Conservation (phyloP, 2,113 vertebrate genomes). For the Takifugu flavidus region DNA sequence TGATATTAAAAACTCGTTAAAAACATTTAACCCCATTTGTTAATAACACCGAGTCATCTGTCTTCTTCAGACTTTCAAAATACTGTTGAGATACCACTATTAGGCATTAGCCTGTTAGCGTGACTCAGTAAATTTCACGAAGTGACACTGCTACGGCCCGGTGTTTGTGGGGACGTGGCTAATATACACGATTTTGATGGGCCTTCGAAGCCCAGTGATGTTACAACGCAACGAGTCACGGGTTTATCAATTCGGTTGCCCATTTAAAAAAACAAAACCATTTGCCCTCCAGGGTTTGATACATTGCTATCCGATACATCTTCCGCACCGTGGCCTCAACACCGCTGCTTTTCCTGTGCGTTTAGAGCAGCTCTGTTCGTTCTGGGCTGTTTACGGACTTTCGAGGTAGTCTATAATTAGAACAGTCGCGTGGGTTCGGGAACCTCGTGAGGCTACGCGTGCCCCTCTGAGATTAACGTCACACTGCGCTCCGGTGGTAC, state of each 20-base stretch:
- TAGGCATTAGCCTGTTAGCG: conserved; percentile 69
- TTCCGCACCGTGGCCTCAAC: no score
- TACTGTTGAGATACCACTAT: background rate
- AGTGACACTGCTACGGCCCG: conserved; percentile 77
- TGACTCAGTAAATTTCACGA: conserved; percentile 78
- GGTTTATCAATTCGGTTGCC: no score
- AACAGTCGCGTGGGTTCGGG: conserved; percentile 18
- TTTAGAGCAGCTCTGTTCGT: no score
- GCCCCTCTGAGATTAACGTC: conserved; percentile 69
- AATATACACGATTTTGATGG: background rate
- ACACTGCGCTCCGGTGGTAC: conserved; percentile 83
- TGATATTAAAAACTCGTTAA: rapidly evolving
- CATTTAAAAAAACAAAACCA: no score
- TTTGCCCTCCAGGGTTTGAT: no score
- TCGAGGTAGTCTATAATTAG: conserved; percentile 58
- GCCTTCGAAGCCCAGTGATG: no score
- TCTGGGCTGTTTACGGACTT: conserved; percentile 6
- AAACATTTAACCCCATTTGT: rapidly evolving
- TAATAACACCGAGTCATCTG: no score
- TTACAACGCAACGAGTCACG: no score
- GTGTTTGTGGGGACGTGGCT: conserved; percentile 37
- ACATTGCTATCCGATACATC: no score
- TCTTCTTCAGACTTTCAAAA: background rate
- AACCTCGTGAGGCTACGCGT: conserved; percentile 68
- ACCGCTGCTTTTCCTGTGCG: no score